These are phyloP conservation scores for Onychostruthus taczanowskii DNA, from an alignment of 2,113 vertebrate species.

Conservation along the genomic window DNA sequence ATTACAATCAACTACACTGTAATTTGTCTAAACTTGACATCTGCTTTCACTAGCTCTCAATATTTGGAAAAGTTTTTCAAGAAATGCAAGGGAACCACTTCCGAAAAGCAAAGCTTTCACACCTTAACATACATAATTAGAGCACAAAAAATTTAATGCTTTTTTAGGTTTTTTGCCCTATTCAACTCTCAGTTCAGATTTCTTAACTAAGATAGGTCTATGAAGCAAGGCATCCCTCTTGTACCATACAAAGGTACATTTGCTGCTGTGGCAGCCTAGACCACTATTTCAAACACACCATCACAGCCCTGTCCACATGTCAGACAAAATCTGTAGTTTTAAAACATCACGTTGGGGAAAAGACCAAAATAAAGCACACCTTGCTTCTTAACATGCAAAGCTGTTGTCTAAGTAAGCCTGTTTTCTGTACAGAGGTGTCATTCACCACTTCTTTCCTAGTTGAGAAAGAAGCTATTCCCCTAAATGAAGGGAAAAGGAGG, in stretches of 20 bases:
- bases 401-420: background rate
- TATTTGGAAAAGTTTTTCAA: background rate
- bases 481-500: background rate
- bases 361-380: background rate
- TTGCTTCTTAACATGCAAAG: background rate
- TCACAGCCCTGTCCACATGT: fast-evolving
- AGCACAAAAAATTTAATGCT: background rate
- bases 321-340: background rate
- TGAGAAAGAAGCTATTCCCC: background rate
- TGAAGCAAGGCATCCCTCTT: background rate
- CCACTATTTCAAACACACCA: background rate
- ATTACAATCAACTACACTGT: background rate
- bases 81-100: background rate
- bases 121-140: background rate
- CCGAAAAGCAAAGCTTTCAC: background rate
- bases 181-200: background rate
- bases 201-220: background rate
- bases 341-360: background rate
- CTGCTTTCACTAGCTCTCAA: background rate
- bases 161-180: background rate
- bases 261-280: background rate
- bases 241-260: background rate
- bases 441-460: background rate
- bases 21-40: background rate
- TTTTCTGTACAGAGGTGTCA: background rate